These are phyloP conservation scores for Falco novaeseelandiae DNA, from an alignment of 2,797 vertebrate species.

Conservation along the genomic window DNA sequence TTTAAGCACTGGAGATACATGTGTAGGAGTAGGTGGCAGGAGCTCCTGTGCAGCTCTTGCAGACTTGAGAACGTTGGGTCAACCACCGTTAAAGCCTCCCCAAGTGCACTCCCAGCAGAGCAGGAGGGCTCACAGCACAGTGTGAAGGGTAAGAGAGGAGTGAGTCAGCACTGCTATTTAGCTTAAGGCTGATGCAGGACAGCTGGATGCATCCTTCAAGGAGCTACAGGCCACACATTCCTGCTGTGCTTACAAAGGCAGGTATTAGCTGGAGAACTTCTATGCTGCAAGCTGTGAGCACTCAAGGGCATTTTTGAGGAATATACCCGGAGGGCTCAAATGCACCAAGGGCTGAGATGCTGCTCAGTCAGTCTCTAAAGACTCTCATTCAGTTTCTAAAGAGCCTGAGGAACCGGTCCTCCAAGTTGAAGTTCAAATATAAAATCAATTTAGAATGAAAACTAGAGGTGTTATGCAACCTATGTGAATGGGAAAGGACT, in stretches of 20 bases:
- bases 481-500: not conserved
- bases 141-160: not conserved
- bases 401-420: not conserved
- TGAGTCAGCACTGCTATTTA: not conserved
- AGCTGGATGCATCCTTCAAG: not conserved
- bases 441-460: not conserved
- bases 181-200: not conserved
- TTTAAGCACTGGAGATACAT: not conserved
- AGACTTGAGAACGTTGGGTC: not conserved
- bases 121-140: not conserved
- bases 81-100: not conserved
- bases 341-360: not conserved
- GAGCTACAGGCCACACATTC: not conserved
- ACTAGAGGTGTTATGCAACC: not conserved
- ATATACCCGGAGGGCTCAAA: not conserved
- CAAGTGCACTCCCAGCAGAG: accelerated
- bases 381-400: not conserved
- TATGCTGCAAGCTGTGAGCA: not conserved
- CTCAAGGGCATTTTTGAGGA: accelerated
- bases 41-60: not conserved
- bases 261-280: not conserved
- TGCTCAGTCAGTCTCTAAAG: not conserved
- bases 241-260: not conserved
- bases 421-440: not conserved
- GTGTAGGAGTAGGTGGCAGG: accelerated